These are phyloP conservation scores for Geopemphigus sp. DNA, from an alignment of 1,140 invertebrate species.

Conservation along the genomic window DNA sequence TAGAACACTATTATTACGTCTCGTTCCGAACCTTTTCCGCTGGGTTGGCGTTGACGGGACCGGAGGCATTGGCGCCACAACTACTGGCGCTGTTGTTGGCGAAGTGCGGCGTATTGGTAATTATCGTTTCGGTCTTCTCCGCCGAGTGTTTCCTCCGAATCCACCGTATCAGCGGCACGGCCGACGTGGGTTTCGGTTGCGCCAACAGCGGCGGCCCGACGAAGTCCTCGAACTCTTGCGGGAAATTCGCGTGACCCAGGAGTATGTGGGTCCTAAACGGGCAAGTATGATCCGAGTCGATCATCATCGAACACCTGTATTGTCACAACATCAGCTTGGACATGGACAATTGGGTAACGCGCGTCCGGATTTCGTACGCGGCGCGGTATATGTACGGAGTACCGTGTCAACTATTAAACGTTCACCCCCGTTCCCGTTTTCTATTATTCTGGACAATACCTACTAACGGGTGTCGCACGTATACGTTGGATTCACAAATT, in stretches of 20 bases:
- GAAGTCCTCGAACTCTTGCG: conserved; percentile 38
- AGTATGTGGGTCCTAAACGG: conserved; percentile 42
- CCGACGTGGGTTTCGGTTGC: conserved; percentile 22
- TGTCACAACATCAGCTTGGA: conserved; percentile 46
- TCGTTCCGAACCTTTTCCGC: conserved; percentile 9
- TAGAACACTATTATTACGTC: no score
- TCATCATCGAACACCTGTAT: conserved; percentile 27
- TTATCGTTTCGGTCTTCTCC: neutral
- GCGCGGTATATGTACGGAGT: no score
- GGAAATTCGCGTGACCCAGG: conserved; percentile 36
- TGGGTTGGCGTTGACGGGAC: neutral
- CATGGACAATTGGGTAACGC: no score
- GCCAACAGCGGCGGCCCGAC: conserved; percentile 21
- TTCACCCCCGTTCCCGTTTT: no score
- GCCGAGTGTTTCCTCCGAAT: conserved; percentile 33
- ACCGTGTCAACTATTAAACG: no score
- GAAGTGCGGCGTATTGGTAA: conserved; percentile 8
- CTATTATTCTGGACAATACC: no score
- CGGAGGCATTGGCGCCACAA: neutral
- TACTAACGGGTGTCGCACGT: no score
- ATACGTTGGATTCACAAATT: no score
- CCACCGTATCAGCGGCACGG: conserved; percentile 23
- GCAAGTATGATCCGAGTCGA: conserved; percentile 28
- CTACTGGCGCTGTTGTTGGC: neutral
- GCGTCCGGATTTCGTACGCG: neutral